Evolutionary conservation across 2,888 invertebrate species (phyloP).

Genomic region (Linnaemya tessellans): DNA sequence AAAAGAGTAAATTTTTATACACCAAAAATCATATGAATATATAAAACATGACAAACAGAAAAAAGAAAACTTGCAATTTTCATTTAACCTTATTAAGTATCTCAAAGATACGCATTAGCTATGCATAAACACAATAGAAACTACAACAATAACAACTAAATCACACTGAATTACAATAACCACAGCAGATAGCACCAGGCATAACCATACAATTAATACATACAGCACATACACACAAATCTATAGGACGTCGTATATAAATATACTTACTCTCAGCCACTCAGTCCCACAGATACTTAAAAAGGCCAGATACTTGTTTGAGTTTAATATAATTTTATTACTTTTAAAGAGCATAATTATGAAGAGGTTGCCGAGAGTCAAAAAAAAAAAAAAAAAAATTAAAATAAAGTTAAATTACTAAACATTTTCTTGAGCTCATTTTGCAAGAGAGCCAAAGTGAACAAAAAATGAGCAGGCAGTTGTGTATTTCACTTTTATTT

Average conservation of each 20-base stretch:
- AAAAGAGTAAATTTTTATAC: neutral
- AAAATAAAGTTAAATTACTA: conserved; percentile 15
- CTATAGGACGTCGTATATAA: conserved; percentile 2
- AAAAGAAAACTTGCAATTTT: conserved; percentile 63
- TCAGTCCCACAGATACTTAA: conserved; percentile 16
- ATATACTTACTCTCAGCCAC: neutral
- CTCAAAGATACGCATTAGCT: conserved; percentile 67
- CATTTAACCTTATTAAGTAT: conserved; percentile 72
- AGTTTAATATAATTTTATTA: conserved; percentile 28
- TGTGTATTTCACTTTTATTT: neutral
- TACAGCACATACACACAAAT: conserved; percentile 3
- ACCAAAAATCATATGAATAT: conserved; percentile 10
- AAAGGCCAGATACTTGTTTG: conserved; percentile 38
- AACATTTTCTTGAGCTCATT: neutral
- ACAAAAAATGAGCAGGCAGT: conserved; percentile 26
- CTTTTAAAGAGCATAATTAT: conserved; percentile 56
- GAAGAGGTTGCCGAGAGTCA: conserved; percentile 24
- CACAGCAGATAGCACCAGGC: conserved; percentile 58
- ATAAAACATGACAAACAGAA: too few species aligned
- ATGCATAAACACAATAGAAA: conserved; percentile 57
- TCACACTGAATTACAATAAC: conserved; percentile 58
- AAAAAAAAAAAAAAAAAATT: neutral
- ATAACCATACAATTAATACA: conserved; percentile 56
- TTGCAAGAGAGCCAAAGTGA: conserved; percentile 8
- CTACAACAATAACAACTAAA: conserved; percentile 33